Conservation (phyloP, 2,113 vertebrate genomes). For the Gobiocypris rarus region DNA sequence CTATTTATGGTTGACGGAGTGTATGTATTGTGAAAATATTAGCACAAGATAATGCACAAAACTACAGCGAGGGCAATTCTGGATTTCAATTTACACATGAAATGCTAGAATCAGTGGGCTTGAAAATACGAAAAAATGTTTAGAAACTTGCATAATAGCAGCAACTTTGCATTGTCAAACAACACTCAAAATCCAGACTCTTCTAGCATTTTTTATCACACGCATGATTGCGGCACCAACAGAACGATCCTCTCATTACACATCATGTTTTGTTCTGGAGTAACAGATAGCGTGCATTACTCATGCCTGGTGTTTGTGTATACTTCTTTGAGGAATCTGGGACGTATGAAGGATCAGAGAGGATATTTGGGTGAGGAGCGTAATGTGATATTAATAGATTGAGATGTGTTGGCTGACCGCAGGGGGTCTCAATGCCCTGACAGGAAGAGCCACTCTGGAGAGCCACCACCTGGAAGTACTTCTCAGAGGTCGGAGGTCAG, state of each 20-base stretch:
- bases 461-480: slow-evolving; percentile 79
- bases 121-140: neutral
- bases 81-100: neutral
- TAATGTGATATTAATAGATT: slow-evolving; percentile 71
- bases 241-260: neutral
- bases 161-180: neutral
- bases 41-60: neutral
- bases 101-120: neutral
- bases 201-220: neutral
- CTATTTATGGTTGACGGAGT: neutral
- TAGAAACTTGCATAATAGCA: neutral
- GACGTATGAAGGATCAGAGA: slow-evolving; percentile 24
- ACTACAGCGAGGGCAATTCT: neutral
- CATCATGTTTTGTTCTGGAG: neutral
- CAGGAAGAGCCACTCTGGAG: slow-evolving; percentile 60
- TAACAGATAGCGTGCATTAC: neutral
- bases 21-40: neutral
- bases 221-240: neutral
- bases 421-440: slow-evolving; percentile 62
- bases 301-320: slow-evolving; percentile 45
- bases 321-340: slow-evolving; percentile 48
- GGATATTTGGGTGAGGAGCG: slow-evolving; percentile 56
- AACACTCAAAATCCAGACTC: neutral
- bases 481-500: slow-evolving; percentile 73
- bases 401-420: slow-evolving; percentile 59